phyloP scores from a whole-genome alignment of 2,113 vertebrate species.

The Geococcyx californianus region DNA sequence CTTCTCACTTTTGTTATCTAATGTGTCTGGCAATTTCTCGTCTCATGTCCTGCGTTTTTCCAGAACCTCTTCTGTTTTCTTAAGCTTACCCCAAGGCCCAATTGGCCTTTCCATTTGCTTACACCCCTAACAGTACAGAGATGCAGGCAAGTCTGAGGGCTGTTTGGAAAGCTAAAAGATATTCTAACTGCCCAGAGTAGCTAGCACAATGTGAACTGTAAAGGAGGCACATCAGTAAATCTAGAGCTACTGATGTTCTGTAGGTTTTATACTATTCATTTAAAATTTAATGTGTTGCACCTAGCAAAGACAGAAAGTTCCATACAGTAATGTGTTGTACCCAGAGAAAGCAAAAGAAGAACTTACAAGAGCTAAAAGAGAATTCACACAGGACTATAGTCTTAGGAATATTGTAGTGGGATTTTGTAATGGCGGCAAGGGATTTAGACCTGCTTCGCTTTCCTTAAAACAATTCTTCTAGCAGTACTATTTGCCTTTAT shows the following conservation, averaged over 20 bases:
- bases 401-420: neutral
- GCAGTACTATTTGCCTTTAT: neutral
- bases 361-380: neutral
- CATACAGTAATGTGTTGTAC: neutral
- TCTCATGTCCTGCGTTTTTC: neutral
- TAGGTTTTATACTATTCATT: neutral
- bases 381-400: neutral
- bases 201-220: neutral
- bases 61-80: neutral
- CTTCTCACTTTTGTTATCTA: neutral
- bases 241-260: neutral
- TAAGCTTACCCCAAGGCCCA: neutral
- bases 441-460: neutral
- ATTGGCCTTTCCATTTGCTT: neutral
- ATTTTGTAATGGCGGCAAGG: neutral
- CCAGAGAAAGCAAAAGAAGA: neutral
- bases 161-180: neutral
- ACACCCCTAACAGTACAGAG: neutral
- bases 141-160: neutral
- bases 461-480: neutral
- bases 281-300: neutral
- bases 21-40: neutral
- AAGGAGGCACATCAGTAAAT: neutral
- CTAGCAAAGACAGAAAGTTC: neutral
- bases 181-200: neutral